Evolutionary conservation across 1,140 invertebrate species (phyloP), one percentile per base, ranked within the genome.

Genomic region (Steinernema feltiae): DNA sequence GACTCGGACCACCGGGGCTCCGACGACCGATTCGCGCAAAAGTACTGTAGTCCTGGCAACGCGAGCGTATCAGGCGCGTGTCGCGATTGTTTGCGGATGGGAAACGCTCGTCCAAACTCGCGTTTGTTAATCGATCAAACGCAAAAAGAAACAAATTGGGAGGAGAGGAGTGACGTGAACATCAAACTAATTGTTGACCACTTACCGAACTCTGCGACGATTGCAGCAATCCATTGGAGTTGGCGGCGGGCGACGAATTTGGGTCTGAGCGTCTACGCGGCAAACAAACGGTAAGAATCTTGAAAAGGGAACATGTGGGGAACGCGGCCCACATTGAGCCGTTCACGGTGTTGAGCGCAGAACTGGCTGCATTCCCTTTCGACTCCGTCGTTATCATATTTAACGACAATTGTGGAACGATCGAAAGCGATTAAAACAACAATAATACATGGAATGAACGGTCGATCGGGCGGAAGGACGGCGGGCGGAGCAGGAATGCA

Each of bases 261-360:
- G 53, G 53, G 24, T n/a, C n/a, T 3, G 53, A 63, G 2, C 53
- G 12, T 27, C 53, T 63, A 21, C 53, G 53, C 53, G 53, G 53
- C 12, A 63, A 27, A 21, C 53, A 63, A 3, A 63, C 53, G 12
- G 53, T 63, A 21, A 63, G 53, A n/a, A 63, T 63, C 24, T 63
- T 63, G 53, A 63, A 63, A 63, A 63, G 53, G 15, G 53, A 63
- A 63, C 53, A 63, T 7, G 53, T 63, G 24, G 24, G 53, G 53
- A 63, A 63, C 53, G 53, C 53, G 53, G 53, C 53, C 53, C 53
- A 63, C 53, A 63, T 63, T 21, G 53, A 63, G 53, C 53, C 53
- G 53, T 63, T 63, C 12, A 63, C 53, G 53, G 53, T 63, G 53
- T 27, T 63, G 15, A 63, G 53, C 12, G 53, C 53, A 27, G 53